Percentiles rank a stretch among this genome's conserved stretches.
Evolutionary conservation across 2,797 vertebrate species (phyloP).

Genomic region (Melanotaenia trifasciata): DNA sequence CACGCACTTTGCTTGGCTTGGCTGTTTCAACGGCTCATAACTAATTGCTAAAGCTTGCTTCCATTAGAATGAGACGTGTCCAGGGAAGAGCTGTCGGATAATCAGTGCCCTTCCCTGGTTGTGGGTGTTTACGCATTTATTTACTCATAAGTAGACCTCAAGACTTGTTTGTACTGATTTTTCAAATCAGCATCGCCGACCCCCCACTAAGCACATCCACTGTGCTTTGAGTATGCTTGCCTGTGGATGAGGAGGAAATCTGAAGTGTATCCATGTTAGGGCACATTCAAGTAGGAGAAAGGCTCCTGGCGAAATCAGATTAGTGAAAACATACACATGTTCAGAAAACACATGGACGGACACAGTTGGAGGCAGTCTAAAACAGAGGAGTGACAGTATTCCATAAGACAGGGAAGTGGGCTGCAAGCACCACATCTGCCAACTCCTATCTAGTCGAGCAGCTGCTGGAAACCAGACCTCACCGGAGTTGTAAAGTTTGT

Average conservation of each 20-base stretch:
- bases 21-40: conserved; percentile 15
- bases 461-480: conserved; percentile 50
- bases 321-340: conserved; percentile 31
- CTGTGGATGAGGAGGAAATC: conserved; percentile 32
- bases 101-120: conserved; percentile 3
- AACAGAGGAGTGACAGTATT: conserved; percentile 58
- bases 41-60: conserved; percentile 38
- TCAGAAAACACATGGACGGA: conserved; percentile 35
- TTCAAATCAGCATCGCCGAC: conserved; percentile 27
- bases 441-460: conserved; percentile 54
- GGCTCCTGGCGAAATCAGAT: conserved; percentile 48
- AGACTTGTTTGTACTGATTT: conserved; percentile 33
- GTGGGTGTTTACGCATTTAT: conserved; percentile 9
- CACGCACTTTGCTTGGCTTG: conserved; percentile 23
- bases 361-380: conserved; percentile 59
- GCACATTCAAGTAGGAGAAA: conserved; percentile 38
- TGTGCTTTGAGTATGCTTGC: background rate
- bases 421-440: conserved; percentile 58
- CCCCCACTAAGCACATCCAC: background rate
- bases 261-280: conserved; percentile 55
- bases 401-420: conserved; percentile 67
- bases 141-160: conserved; percentile 11
- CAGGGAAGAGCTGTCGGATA: background rate
- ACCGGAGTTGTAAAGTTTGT: conserved; percentile 46
- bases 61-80: conserved; percentile 30